These are phyloP conservation scores for Protophormia terraenovae DNA, from an alignment of 2,888 invertebrate genomes.

Conservation along the genomic window DNA sequence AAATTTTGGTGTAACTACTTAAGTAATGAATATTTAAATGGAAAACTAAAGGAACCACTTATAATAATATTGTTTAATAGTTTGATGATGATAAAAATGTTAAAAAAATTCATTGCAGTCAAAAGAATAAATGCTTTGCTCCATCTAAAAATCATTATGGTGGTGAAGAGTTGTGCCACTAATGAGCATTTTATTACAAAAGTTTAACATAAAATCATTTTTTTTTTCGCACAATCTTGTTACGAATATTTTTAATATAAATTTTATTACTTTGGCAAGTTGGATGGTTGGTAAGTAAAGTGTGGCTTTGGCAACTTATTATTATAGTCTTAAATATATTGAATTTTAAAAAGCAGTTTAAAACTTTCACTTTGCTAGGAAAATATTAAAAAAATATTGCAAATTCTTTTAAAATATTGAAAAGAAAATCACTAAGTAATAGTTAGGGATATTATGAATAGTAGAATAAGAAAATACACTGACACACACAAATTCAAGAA, in stretches of 20 bases:
- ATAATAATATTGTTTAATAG: conserved; percentile 5
- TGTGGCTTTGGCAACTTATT: conserved; percentile 28
- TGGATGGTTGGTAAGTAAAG: neutral
- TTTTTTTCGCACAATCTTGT: neutral
- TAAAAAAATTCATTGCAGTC: conserved; percentile 12
- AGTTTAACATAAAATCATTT: conserved; percentile 69
- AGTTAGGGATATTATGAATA: neutral
- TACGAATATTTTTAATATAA: conserved; percentile 35
- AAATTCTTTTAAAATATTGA: neutral
- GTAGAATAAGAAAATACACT: neutral
- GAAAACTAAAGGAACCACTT: neutral
- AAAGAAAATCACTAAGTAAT: conserved; percentile 12
- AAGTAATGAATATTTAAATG: too few species aligned
- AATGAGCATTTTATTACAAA: conserved; percentile 79
- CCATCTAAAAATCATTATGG: conserved; percentile 56
- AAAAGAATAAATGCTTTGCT: neutral
- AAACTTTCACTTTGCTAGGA: neutral
- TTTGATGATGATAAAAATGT: conserved; percentile 14
- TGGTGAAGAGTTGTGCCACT: conserved; percentile 67
- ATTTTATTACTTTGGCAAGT: conserved; percentile 51
- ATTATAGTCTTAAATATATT: conserved; percentile 26
- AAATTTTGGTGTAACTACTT: too few species aligned
- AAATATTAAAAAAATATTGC: neutral
- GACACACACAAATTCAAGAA: neutral
- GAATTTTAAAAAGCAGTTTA: neutral